These are phyloP conservation scores for Zaprionus africanus DNA, from an alignment of 1,140 invertebrate genomes.

Conservation along the genomic window DNA sequence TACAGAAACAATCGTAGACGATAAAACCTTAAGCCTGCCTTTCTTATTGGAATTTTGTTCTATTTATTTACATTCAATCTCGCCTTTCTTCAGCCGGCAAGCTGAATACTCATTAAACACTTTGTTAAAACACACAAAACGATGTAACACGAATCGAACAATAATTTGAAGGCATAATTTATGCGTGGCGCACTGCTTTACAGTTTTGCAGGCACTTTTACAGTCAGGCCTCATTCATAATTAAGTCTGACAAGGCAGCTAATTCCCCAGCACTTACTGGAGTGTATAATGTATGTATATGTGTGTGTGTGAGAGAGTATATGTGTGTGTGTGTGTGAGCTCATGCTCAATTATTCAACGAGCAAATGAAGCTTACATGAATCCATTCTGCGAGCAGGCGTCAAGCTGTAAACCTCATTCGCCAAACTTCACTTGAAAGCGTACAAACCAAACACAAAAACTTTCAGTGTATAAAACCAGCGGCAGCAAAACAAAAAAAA, in stretches of 20 bases:
- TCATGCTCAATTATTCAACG: constrained; percentile 69
- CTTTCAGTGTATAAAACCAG: constrained; percentile 28
- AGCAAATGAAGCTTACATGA: constrained; percentile 54
- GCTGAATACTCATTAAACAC: constrained; percentile 50
- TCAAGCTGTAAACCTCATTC: constrained; percentile 68
- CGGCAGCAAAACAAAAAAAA: too few relatives aligned
- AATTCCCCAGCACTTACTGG: constrained; percentile 47
- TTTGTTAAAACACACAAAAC: constrained; percentile 70
- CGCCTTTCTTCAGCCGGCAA: too few relatives aligned
- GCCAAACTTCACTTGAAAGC: constrained; percentile 46
- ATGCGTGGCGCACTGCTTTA: constrained; percentile 57
- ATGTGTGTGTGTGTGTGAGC: constrained; percentile 11
- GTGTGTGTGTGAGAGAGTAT: neutral
- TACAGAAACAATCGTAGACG: too few relatives aligned
- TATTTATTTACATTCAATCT: neutral
- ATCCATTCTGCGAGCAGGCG: constrained; percentile 49
- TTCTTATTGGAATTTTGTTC: too few relatives aligned
- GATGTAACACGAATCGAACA: constrained; percentile 38
- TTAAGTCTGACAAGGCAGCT: constrained; percentile 58
- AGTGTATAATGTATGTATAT: neutral
- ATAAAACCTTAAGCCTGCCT: too few relatives aligned
- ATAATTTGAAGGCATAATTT: constrained; percentile 66
- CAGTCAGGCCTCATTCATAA: constrained; percentile 55
- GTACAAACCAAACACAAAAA: constrained; percentile 35
- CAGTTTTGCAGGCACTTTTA: constrained; percentile 64